A percentile compares a stretch with the other conserved stretches of the same genome.
These are phyloP conservation scores for Platycnemis pennipes DNA, from an alignment of 2,888 invertebrate species.

Conservation along the genomic window DNA sequence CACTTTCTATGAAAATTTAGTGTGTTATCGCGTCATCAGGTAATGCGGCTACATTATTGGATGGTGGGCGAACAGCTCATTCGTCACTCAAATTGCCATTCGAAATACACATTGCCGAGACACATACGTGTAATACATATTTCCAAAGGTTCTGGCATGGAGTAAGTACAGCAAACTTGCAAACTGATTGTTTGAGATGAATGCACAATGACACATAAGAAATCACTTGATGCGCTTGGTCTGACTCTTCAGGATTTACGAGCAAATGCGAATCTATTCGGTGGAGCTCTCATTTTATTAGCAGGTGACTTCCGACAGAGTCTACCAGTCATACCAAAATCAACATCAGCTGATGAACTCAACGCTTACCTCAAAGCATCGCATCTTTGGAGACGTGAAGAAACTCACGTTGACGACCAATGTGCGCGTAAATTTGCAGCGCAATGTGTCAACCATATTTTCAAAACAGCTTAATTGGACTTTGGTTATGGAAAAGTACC, in stretches of 20 bases:
- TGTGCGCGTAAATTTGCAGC: too few relatives aligned
- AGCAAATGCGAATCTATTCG: slow-evolving; percentile 46
- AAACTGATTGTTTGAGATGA: background rate
- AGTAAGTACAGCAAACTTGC: background rate
- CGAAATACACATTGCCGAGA: background rate
- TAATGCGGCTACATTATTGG: background rate
- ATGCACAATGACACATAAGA: background rate
- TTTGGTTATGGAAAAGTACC: slow-evolving; percentile 26
- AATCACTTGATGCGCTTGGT: slow-evolving; percentile 9
- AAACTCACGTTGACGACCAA: too few relatives aligned
- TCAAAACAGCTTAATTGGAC: too few relatives aligned
- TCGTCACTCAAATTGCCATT: background rate
- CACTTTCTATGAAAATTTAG: too few relatives aligned
- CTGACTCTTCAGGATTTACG: background rate
- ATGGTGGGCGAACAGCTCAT: background rate
- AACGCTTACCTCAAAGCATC: too few relatives aligned
- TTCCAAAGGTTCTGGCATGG: slow-evolving; percentile 5
- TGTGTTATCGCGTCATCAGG: background rate
- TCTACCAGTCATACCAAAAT: slow-evolving; percentile 72
- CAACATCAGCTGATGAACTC: slow-evolving; percentile 13
- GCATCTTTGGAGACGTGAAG: too few relatives aligned
- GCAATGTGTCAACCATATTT: too few relatives aligned
- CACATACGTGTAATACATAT: background rate
- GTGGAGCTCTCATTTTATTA: slow-evolving; percentile 72
- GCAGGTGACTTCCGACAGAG: slow-evolving; percentile 72